Evolutionary conservation across 37 sponge, comb jelly and placozoan species (phyloP), one percentile per base, ranked within the genome.

Genomic region (Mnemiopsis leidyi): DNA sequence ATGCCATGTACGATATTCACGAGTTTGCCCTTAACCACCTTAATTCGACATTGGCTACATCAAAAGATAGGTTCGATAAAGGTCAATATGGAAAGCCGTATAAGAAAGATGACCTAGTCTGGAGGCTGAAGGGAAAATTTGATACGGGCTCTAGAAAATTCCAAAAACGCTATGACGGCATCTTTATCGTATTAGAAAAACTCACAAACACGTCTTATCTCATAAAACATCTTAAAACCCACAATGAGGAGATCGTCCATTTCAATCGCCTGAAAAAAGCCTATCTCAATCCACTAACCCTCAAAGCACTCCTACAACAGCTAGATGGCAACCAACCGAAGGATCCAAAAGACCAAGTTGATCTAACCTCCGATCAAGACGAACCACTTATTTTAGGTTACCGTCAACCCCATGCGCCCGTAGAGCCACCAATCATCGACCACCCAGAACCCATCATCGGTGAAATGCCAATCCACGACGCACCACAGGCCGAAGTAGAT

Each of bases 121-220:
- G 73, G 73, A 71, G 30, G n/a, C n/a, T 71, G n/a, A 71, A 71
- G 20, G 73, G 73, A n/a, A 71, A 28, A 18, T 71, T 71, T 71
- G 73, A 71, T n/a, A 29, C 2, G 29, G 73, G 73, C 3, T 23
- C 21, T 5, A 5, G 73, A 28, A 71, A 71, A 28, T 71, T 5
- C 21, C 73, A 71, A 28, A 13, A 25, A 5, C 7, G 30, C 7
- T 71, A 71, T 25, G 73, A 71, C n/a, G 73, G 73, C 3, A 5
- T 18, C 20, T 18, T n/a, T 71, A 18, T 71, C 9, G 73, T 71
- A 23, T 71, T 71, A 28, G 29, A 71, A 71, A 13, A 23, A 71
- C 25, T 23, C 2, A n/a, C 73, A 13, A 71, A 28, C 30, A 71
- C 73, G 7, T 71, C 73, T 2, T 71, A 71, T 18, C n/a, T 29